Conservation (phyloP, 2,797 vertebrate species). For the Helarctos malayanus region DNA sequence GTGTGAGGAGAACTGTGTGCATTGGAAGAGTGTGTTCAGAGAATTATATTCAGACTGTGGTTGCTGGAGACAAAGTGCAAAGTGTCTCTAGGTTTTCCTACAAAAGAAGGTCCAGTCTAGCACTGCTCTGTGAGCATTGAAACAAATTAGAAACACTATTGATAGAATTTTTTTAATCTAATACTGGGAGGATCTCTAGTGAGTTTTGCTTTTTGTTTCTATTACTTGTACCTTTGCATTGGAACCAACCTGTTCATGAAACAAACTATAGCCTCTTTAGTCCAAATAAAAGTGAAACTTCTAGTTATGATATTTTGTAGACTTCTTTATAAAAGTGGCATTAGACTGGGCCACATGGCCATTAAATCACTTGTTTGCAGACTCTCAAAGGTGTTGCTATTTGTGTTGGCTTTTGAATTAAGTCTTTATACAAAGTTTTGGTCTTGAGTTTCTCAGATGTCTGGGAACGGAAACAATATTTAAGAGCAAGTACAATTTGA, state of each 20-base stretch:
- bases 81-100: neutral
- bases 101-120: neutral
- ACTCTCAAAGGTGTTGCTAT: constrained; percentile 67
- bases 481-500: neutral
- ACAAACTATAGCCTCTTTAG: constrained; percentile 74
- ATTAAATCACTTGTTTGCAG: constrained; percentile 84
- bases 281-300: constrained; percentile 80
- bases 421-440: constrained; percentile 72
- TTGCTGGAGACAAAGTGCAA: neutral
- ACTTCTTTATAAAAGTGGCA: constrained; percentile 69
- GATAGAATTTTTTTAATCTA: neutral
- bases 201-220: constrained; percentile 83
- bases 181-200: constrained; percentile 44
- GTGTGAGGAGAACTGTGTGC: neutral
- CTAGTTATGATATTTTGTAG: constrained; percentile 81
- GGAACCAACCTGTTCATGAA: constrained; percentile 83
- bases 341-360: constrained; percentile 75
- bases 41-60: neutral
- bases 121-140: neutral
- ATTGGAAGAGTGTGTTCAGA: neutral
- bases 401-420: constrained; percentile 69
- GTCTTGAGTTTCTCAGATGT: constrained; percentile 69
- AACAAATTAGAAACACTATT: neutral
- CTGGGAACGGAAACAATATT: constrained; percentile 54
- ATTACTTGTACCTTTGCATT: constrained; percentile 81